phyloP scores from a whole-genome alignment of 1,140 invertebrate genomes.

The Matsumurasca onukii region DNA sequence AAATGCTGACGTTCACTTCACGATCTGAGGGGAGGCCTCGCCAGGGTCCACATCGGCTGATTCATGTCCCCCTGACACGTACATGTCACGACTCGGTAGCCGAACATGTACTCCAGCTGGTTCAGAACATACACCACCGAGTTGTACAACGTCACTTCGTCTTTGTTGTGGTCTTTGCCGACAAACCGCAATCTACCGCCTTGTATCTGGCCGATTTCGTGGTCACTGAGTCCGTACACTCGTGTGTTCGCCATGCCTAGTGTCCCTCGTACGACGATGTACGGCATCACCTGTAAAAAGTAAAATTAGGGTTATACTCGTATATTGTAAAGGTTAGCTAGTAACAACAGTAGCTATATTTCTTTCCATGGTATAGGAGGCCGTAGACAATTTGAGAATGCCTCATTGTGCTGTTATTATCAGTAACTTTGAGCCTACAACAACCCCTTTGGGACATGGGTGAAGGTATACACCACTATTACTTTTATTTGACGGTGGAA shows the following conservation, averaged over 20 bases:
- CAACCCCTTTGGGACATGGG: too few species aligned
- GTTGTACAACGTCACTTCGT: conserved; percentile 41
- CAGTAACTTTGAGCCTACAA: too few species aligned
- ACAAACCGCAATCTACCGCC: conserved; percentile 32
- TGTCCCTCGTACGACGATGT: conserved; percentile 39
- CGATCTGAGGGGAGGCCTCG: too few species aligned
- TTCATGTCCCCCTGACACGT: conserved; percentile 35
- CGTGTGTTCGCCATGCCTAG: conserved; percentile 41
- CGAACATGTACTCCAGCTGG: conserved; percentile 42
- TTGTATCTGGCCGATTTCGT: conserved; percentile 35
- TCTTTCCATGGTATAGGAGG: too few species aligned
- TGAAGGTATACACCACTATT: too few species aligned
- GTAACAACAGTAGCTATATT: too few species aligned
- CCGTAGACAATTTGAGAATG: too few species aligned
- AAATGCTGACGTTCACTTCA: too few species aligned
- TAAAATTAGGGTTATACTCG: too few species aligned
- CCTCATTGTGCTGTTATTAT: too few species aligned
- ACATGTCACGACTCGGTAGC: conserved; percentile 40
- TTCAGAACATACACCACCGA: conserved; percentile 41
- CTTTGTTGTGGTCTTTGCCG: conserved; percentile 36
- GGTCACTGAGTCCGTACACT: conserved; percentile 39
- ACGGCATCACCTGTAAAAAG: conserved; percentile 43
- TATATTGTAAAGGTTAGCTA: too few species aligned
- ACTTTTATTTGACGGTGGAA: too few species aligned
- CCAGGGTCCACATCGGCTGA: conserved; percentile 40